A percentile compares a stretch with the other conserved stretches of the same genome.
phyloP scores from a whole-genome alignment of 2,797 vertebrate species.

The Hemibagrus guttatus region DNA sequence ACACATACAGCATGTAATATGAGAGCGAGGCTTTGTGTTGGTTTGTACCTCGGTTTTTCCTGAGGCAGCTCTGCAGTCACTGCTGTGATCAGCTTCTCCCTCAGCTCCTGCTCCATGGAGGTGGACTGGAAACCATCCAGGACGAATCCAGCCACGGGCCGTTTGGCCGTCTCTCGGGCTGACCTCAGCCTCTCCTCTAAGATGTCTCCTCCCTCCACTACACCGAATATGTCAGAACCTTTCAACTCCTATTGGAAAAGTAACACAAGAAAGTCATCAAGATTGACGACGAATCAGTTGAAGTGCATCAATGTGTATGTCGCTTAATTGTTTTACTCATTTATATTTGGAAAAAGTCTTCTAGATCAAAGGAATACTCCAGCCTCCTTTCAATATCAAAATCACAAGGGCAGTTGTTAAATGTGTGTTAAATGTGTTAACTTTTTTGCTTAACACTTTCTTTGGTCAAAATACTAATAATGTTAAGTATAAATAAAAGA shows the following conservation, averaged over 20 bases:
- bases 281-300: not conserved
- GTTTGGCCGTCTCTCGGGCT: constrained; percentile 90
- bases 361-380: not conserved
- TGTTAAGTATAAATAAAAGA: too few species aligned
- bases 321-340: not conserved
- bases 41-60: constrained; percentile 86
- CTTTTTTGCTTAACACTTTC: not conserved
- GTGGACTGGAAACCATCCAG: constrained; percentile 87
- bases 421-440: not conserved
- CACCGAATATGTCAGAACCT: constrained; percentile 83
- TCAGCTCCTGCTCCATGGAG: constrained; percentile 76
- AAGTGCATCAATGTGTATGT: not conserved
- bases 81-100: constrained; percentile 81
- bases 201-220: constrained; percentile 90
- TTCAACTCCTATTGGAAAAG: constrained; percentile 78
- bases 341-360: not conserved
- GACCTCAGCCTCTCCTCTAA: constrained; percentile 90
- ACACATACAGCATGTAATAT: not conserved
- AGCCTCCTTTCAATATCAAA: not conserved
- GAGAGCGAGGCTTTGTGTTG: constrained; percentile 44
- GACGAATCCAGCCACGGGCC: constrained; percentile 91
- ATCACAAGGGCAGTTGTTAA: not conserved
- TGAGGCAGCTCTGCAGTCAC: constrained; percentile 86
- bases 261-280: not conserved
- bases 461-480: not conserved